phyloP scores from a whole-genome alignment of 2,113 vertebrate genomes.

The Ictalurus furcatus region DNA sequence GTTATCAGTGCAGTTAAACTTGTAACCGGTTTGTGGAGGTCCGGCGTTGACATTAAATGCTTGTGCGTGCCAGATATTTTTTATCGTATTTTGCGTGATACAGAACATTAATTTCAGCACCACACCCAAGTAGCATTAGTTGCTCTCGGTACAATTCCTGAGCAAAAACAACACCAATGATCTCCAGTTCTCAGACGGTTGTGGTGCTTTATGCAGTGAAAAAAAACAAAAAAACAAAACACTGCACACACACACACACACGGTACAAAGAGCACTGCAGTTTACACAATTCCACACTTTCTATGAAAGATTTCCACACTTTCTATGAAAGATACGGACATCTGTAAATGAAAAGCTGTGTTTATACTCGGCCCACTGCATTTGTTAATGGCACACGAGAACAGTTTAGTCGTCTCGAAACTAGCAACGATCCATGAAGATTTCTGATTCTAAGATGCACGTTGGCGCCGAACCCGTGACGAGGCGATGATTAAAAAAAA shows the following conservation, averaged over 20 bases:
- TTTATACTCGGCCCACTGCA: background rate
- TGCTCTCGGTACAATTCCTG: too few species aligned
- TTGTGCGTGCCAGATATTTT: background rate
- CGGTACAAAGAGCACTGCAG: background rate
- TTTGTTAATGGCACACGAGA: background rate
- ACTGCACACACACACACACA: too few species aligned
- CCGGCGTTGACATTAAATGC: background rate
- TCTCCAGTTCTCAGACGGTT: background rate
- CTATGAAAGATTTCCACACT: background rate
- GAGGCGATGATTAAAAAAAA: background rate
- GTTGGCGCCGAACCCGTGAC: background rate
- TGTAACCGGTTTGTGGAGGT: background rate
- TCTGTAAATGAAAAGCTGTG: background rate
- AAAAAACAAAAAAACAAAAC: background rate
- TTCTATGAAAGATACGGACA: background rate
- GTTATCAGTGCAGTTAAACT: background rate
- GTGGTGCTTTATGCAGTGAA: background rate
- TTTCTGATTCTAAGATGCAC: background rate
- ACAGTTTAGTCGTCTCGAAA: conserved; percentile 20
- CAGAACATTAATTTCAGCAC: background rate
- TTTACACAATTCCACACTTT: background rate
- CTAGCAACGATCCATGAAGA: background rate
- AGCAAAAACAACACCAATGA: too few species aligned
- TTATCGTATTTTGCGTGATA: background rate
- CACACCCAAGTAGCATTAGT: background rate